A percentile compares a stretch with the other conserved stretches of the same genome.
These are phyloP conservation scores for Drosophila quadrilineata DNA, from an alignment of 1,140 invertebrate genomes.

Conservation along the genomic window DNA sequence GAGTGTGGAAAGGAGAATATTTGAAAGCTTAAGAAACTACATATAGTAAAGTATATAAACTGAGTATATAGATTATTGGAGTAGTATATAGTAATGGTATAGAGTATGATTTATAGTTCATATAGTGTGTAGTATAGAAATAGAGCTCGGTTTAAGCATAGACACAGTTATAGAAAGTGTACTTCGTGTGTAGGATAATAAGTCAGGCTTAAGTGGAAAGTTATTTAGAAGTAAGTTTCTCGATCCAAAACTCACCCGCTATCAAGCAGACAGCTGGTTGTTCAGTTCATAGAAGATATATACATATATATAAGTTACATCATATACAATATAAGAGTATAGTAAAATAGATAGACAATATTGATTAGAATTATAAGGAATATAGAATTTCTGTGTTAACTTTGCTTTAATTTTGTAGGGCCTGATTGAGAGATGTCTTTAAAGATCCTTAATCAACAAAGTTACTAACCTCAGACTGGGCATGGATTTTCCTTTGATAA, in stretches of 20 bases:
- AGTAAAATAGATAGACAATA: too few relatives aligned
- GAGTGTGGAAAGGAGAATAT: too few relatives aligned
- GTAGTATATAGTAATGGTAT: too few relatives aligned
- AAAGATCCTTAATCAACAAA: neutral
- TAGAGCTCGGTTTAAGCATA: neutral
- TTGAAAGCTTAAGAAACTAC: too few relatives aligned
- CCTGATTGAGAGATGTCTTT: slow-evolving; percentile 34
- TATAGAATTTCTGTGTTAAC: slow-evolving; percentile 30
- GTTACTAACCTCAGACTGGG: slow-evolving; percentile 92
- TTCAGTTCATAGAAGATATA: slow-evolving; percentile 47
- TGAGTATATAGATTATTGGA: too few relatives aligned
- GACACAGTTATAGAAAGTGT: slow-evolving; percentile 18
- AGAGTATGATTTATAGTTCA: neutral
- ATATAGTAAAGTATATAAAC: too few relatives aligned
- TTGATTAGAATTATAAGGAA: too few relatives aligned
- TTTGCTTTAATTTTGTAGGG: slow-evolving; percentile 20
- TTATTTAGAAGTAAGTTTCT: slow-evolving; percentile 33
- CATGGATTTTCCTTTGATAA: slow-evolving; percentile 97
- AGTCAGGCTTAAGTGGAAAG: slow-evolving; percentile 5
- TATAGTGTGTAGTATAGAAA: neutral
- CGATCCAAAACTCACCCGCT: slow-evolving; percentile 80
- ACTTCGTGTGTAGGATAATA: slow-evolving; percentile 13
- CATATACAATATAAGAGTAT: slow-evolving; percentile 4
- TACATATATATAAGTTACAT: slow-evolving; percentile 3
- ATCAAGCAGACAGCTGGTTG: slow-evolving; percentile 81